Percentiles rank a stretch among this genome's conserved stretches.
Evolutionary conservation across 2,113 vertebrate species (phyloP).

Genomic region (Nesospiza acunhae): DNA sequence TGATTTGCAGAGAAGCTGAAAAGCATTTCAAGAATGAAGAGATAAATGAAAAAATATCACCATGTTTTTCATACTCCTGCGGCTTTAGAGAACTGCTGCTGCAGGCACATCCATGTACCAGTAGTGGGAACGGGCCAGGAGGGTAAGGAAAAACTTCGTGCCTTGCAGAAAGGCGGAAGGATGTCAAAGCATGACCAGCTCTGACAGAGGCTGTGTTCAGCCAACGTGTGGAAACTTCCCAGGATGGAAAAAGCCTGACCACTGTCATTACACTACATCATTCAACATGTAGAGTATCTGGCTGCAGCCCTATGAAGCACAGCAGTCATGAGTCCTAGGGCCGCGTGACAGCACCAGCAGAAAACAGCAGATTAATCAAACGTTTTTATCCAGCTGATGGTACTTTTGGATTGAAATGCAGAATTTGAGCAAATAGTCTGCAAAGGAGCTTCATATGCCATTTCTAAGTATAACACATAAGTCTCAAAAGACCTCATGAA

Average conservation of each 20-base stretch:
- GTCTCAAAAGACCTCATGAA: background rate
- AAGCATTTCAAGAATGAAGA: background rate
- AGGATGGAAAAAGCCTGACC: background rate
- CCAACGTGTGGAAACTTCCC: background rate
- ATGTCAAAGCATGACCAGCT: background rate
- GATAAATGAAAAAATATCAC: background rate
- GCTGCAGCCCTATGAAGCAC: background rate
- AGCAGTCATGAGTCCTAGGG: background rate
- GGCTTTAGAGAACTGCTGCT: background rate
- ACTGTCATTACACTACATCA: no score
- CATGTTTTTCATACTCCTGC: background rate
- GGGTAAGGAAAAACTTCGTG: background rate
- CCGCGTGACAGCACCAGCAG: background rate
- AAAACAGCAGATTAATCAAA: background rate
- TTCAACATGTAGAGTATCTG: accelerated
- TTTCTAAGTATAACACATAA: background rate
- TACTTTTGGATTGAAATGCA: background rate
- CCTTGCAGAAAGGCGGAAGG: background rate
- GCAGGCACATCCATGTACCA: background rate
- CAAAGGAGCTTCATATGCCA: background rate
- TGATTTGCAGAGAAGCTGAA: background rate
- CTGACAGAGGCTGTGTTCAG: background rate
- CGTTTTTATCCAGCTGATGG: background rate
- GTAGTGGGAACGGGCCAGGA: accelerated
- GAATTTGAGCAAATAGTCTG: background rate